Base-by-base conservation (phyloP, 1,140 invertebrate genomes). In the Theocolax elegans region DNA sequence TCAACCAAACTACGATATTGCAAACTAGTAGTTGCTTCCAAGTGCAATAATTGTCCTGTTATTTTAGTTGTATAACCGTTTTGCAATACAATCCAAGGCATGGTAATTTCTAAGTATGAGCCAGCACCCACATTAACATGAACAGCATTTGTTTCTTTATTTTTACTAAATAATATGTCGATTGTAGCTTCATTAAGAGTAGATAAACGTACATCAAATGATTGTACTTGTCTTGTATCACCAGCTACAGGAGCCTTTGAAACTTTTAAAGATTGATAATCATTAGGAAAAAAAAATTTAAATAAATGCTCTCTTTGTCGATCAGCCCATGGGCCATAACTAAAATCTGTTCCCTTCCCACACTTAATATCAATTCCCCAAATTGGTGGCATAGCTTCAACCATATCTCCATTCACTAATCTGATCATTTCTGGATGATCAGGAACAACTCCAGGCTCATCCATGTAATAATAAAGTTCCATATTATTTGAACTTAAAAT, bases 281-380 rank as follows among this genome's bases (percentile, higher is more conserved):
- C 94, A 68, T 94, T 92, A 3, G 97, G 97, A 81, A 95, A 98
- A 82, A 99, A 99, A 82, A 99, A 98, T 86, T 93, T 96, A 83
- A 95, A 99, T 17, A 99, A 85, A 85, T 97, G 92, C 83, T 98
- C 97, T 67, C 97, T 89, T 83, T 99, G 97, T 46, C 97, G 88
- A 83, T 99, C 97, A 7, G 96, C 97, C 97, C 97, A 99, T 4
- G 98, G 97, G 2, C 97, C 97, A 79, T 98, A 99, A 83, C 96
- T 97, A 76, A 99, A 96, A 81, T 99, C 95, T 44, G 97, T 99
- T 23, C 93, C 96, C 87, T 98, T 97, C 2, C 96, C 95, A 88
- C 96, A 98, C 83, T 97, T 97, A 19, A 98, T 94, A 83, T 97
- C 96, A 4, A 98, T 91, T 2, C 96, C 96, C 94, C 95, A 97